phyloP scores from a whole-genome alignment of 2,888 invertebrate species.

The Teleogryllus oceanicus region DNA sequence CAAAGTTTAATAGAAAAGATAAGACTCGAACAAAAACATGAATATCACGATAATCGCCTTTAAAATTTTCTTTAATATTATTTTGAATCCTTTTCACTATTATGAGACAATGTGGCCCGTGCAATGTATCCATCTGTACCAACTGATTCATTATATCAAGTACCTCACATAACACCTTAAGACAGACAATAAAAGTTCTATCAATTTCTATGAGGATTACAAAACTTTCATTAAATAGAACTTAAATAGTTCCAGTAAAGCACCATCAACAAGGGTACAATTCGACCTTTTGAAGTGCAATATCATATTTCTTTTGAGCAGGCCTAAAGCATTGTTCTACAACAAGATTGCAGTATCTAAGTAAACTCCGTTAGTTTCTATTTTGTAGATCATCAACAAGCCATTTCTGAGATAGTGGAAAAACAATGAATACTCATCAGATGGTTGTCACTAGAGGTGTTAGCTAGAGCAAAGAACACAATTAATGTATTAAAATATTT shows the following conservation, averaged over 20 bases:
- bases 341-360: constrained; percentile 33
- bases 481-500: constrained; percentile 2
- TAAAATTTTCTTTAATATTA: constrained; percentile 32
- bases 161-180: constrained; percentile 36
- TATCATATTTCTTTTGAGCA: constrained; percentile 32
- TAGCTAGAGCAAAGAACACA: constrained; percentile 5
- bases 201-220: no score
- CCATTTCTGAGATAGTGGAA: constrained; percentile 33
- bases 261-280: not conserved
- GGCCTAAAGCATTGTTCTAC: constrained; percentile 33
- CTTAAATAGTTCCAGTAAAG: not conserved
- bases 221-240: not conserved
- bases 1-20: constrained; percentile 33
- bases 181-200: not conserved
- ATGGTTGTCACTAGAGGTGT: constrained; percentile 26
- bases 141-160: constrained; percentile 32
- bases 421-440: constrained; percentile 33
- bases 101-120: constrained; percentile 27
- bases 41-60: constrained; percentile 34
- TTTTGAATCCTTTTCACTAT: constrained; percentile 34
- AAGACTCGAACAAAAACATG: constrained; percentile 33
- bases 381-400: constrained; percentile 20
- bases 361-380: constrained; percentile 22
- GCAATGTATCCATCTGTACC: constrained; percentile 29
- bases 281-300: constrained; percentile 35